Evolutionary conservation across 2,113 vertebrate species (phyloP).

Genomic region (Setophaga coronata): DNA sequence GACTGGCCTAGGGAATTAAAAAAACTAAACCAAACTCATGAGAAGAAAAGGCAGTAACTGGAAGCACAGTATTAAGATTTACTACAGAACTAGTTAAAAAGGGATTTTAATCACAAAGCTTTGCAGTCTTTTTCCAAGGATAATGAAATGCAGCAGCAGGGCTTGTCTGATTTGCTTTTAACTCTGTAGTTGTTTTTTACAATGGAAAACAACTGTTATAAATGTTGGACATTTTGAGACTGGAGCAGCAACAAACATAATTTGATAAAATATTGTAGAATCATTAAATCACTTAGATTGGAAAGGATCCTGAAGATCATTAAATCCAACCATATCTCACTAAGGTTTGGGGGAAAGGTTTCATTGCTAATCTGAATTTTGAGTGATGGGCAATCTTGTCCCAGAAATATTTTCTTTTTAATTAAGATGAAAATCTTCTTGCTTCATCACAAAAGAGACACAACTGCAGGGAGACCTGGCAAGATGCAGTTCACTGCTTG

Average conservation of each 20-base stretch:
- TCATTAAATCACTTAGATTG: neutral
- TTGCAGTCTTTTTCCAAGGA: neutral
- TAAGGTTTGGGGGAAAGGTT: neutral
- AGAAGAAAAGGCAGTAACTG: neutral
- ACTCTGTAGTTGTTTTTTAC: neutral
- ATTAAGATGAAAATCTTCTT: neutral
- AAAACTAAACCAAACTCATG: neutral
- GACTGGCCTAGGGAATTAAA: neutral
- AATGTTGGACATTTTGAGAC: neutral
- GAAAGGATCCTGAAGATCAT: neutral
- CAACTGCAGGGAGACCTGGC: neutral
- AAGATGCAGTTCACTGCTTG: neutral
- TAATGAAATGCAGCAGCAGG: slow-evolving; percentile 13
- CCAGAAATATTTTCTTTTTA: neutral
- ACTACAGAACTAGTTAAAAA: neutral
- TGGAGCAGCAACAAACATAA: neutral
- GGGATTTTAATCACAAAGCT: slow-evolving; percentile 13
- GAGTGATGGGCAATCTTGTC: neutral
- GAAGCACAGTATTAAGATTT: neutral
- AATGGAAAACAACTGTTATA: neutral
- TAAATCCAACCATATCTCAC: neutral
- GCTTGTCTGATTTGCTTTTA: neutral
- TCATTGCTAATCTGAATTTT: neutral
- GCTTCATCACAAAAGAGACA: neutral
- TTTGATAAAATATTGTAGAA: neutral